A percentile compares a stretch with the other conserved stretches of the same genome.
phyloP scores from a whole-genome alignment of 1,140 invertebrate species.

The Zaprionus vittiger region DNA sequence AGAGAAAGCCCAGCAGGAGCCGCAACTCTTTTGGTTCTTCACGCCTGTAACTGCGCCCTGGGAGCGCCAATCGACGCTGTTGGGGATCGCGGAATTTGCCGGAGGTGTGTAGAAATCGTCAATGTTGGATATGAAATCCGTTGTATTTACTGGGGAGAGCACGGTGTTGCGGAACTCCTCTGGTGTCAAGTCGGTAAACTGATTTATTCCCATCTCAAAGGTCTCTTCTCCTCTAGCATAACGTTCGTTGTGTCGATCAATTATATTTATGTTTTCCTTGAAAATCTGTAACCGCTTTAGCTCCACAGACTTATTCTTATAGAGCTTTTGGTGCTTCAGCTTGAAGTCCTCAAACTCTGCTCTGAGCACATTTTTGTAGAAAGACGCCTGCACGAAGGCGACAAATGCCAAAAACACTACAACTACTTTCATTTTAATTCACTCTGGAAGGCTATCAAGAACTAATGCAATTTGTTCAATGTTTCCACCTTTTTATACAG shows the following conservation, averaged over 20 bases:
- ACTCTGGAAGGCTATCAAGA: neutral
- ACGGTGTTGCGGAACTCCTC: neutral
- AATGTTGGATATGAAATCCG: neutral
- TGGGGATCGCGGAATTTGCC: neutral
- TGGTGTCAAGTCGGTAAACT: slow-evolving; percentile 3
- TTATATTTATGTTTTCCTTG: neutral
- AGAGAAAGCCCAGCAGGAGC: slow-evolving; percentile 97
- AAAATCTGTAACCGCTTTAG: neutral
- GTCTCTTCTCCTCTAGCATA: neutral
- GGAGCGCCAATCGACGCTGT: slow-evolving; percentile 15
- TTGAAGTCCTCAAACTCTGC: slow-evolving; percentile 2
- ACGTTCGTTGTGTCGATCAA: neutral
- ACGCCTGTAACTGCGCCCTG: slow-evolving; percentile 10
- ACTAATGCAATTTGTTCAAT: neutral
- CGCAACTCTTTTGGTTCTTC: slow-evolving; percentile 92
- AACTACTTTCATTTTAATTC: neutral
- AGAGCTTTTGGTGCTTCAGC: neutral
- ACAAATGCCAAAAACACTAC: neutral
- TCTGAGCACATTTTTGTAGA: neutral
- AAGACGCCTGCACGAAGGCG: neutral
- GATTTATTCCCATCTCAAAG: slow-evolving; percentile 12
- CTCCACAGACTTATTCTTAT: neutral
- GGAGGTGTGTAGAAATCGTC: neutral
- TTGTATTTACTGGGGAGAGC: neutral
- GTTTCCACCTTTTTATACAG: neutral